Conservation (phyloP, 2,797 vertebrate species). For the Oophaga sylvatica region DNA sequence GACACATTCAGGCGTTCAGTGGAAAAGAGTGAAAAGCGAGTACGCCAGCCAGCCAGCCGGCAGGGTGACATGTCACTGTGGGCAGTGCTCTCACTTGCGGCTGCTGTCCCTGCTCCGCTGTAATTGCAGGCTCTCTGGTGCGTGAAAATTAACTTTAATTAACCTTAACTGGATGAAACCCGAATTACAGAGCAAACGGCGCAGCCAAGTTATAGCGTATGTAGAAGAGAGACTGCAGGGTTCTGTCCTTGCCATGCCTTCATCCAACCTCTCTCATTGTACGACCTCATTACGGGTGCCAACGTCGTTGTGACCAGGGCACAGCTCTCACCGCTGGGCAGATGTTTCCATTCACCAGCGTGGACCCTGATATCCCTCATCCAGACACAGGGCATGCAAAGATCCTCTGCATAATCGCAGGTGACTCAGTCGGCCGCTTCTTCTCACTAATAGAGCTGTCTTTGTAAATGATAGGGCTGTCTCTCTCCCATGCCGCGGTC, state of each 20-base stretch:
- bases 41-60: constrained; percentile 2
- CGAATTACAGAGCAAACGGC: constrained; percentile 41
- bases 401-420: not conserved
- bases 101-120: constrained; percentile 50
- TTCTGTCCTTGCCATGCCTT: not conserved
- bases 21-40: constrained; percentile 1
- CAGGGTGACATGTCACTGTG: constrained; percentile 51
- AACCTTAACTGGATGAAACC: constrained; percentile 62
- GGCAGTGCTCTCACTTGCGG: constrained; percentile 43
- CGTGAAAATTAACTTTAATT: constrained; percentile 63
- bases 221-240: constrained; percentile 19
- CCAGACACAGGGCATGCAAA: not conserved
- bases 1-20: constrained; percentile 20
- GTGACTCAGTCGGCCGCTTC: not conserved
- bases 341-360: not conserved
- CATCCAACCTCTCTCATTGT: not conserved
- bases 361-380: not conserved
- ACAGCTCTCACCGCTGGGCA: not conserved
- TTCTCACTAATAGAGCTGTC: constrained; percentile 10
- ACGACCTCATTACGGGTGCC: constrained; percentile 15
- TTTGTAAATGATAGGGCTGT: constrained; percentile 17
- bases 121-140: constrained; percentile 61
- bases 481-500: not conserved
- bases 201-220: constrained; percentile 13
- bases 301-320: not conserved